A percentile compares a stretch with the other conserved stretches of the same genome.
Evolutionary conservation across 1,140 invertebrate genomes (phyloP).

Genomic region (Sinella curviseta): DNA sequence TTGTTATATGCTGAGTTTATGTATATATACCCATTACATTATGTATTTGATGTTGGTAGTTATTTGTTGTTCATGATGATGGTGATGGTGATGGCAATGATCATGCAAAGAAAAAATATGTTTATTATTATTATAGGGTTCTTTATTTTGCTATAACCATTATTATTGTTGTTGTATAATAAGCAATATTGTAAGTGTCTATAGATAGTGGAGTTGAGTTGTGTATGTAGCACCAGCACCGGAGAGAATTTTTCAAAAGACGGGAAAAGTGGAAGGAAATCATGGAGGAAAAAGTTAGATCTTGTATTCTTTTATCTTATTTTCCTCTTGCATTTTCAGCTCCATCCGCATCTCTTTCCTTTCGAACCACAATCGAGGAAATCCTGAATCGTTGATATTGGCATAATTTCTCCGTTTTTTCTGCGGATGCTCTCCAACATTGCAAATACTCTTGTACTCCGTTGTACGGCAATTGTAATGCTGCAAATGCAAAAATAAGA

Average conservation of each 20-base stretch:
- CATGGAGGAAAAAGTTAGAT: conserved; percentile 42
- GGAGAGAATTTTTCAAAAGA: conserved; percentile 30
- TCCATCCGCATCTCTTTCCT: conserved; percentile 42
- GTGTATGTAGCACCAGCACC: neutral
- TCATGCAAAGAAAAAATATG: conserved; percentile 7
- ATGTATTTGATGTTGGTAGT: neutral
- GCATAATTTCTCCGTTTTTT: conserved; percentile 43
- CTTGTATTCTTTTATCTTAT: conserved; percentile 41
- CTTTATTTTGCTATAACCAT: neutral
- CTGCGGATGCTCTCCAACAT: neutral
- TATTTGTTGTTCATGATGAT: conserved; percentile 10
- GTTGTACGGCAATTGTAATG: neutral
- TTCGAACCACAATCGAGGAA: conserved; percentile 46
- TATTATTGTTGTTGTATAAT: neutral
- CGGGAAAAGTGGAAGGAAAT: conserved; percentile 36
- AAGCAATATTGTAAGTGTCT: neutral
- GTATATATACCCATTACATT: too few species aligned
- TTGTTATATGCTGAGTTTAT: neutral
- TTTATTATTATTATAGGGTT: neutral
- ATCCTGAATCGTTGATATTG: conserved; percentile 48
- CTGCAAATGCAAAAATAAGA: neutral
- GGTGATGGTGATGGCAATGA: neutral
- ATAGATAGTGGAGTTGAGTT: neutral
- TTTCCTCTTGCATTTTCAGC: conserved; percentile 41
- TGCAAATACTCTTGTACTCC: neutral